A percentile compares a stretch with the other conserved stretches of the same genome.
Evolutionary conservation across 2,113 vertebrate species (phyloP).

Genomic region (Stictonetta naevosa): DNA sequence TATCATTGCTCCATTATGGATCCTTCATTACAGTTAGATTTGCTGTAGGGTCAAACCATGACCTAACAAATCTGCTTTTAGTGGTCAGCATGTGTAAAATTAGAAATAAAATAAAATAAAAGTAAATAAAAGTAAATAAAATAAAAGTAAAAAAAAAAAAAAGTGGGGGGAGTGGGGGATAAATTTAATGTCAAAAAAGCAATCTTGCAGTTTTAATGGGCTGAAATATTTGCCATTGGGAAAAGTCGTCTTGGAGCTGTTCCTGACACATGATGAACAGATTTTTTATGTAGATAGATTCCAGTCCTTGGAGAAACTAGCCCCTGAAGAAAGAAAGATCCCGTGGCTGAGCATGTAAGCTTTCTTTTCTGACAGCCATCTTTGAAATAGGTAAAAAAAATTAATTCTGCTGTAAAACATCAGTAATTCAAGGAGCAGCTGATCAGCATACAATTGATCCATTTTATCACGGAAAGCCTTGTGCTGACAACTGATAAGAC

Average conservation of each 20-base stretch:
- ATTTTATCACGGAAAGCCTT: neutral
- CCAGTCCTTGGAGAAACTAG: neutral
- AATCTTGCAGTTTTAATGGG: neutral
- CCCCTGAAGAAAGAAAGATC: neutral
- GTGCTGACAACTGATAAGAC: neutral
- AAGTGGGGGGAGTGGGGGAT: no score
- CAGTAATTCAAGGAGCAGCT: neutral
- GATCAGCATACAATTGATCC: neutral
- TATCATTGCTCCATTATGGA: neutral
- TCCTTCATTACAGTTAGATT: neutral
- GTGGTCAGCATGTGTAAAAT: neutral
- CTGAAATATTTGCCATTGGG: neutral
- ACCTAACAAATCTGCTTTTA: neutral
- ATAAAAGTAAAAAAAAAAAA: neutral
- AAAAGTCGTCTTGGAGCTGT: neutral
- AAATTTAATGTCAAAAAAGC: neutral
- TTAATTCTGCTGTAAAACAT: accelerated
- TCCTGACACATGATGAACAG: accelerated
- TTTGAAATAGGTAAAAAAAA: neutral
- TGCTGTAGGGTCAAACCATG: neutral
- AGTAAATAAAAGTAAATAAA: neutral
- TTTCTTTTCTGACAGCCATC: neutral
- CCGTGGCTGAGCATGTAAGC: neutral
- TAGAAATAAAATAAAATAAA: neutral
- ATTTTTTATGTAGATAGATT: neutral